Evolutionary conservation across 2,797 vertebrate species (phyloP), one percentile per base, ranked within the genome.

Genomic region (Crenuchus spilurus): DNA sequence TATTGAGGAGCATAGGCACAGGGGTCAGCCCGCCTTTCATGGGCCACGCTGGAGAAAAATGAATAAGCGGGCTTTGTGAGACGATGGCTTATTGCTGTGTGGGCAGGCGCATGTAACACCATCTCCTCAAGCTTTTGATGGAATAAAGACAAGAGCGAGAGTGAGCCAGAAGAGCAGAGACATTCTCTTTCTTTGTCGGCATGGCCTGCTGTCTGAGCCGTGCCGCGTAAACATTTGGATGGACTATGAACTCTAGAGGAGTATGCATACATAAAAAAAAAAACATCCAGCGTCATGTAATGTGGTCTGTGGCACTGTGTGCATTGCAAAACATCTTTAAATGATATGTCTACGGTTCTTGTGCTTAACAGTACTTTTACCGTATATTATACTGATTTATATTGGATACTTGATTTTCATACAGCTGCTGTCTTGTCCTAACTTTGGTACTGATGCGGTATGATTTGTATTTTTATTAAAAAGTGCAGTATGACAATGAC

Each of bases 21-120:
- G 61, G 77, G 86, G 86, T 88, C 88, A 89, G 76, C 81, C 84
- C 79, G 80, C 79, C 84, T 85, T 89, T 87, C 88, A 84, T 70
- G 79, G 82, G 81, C 66, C 58, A 80, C 80, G 75, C 76, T 77
- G 83, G 80, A 74, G 52, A 69, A 46, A 86, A 85, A 74, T 70
- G 84, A 88, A 82, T 83, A 81, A 86, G 83, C 78, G 73, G 79
- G 77, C 82, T 88, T 87, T 90, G 88, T 90, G 86, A 72, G 70
- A 70, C 24, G 49, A 74, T 80, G 67, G 74, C 1, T 82, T 70
- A 76, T 76, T 82, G 85, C 80, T 70, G 76, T 84, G 83, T 84
- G 79, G 85, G 86, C 77, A 44, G 24, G 71, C 78, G 71, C 85
- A 84, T 86, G 79, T 83, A 82, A 89, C 82, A 79, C 80, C 70